These are phyloP conservation scores for Microhierax caerulescens DNA, from an alignment of 2,797 vertebrate species.

Conservation along the genomic window DNA sequence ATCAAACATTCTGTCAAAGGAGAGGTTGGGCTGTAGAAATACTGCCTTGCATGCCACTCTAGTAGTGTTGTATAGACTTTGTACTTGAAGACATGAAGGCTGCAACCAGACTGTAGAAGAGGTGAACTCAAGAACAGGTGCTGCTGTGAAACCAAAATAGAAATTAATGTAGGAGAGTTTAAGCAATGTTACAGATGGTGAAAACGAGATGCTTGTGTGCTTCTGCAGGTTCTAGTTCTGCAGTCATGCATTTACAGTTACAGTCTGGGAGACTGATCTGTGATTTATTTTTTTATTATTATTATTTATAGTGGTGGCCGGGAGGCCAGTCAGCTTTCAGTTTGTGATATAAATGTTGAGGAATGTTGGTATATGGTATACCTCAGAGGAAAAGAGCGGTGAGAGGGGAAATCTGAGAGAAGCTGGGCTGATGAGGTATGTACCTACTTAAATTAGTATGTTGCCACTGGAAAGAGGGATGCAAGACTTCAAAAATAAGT, in stretches of 20 bases:
- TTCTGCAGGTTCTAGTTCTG: background rate
- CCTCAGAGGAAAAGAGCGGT: background rate
- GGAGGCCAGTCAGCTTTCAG: background rate
- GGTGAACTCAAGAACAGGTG: slow-evolving; percentile 23
- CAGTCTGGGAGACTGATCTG: background rate
- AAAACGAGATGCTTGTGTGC: background rate
- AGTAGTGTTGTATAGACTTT: background rate
- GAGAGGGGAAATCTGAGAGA: slow-evolving; percentile 8
- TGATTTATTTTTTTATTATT: background rate
- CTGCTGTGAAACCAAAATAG: slow-evolving; percentile 27
- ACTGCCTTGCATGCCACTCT: background rate
- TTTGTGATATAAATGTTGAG: background rate
- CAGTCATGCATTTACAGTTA: background rate
- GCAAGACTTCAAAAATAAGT: slow-evolving; percentile 1
- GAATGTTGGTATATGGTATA: background rate
- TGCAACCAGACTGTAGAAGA: background rate
- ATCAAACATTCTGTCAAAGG: background rate
- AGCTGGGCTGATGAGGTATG: background rate
- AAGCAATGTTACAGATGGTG: background rate
- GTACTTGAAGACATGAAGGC: background rate
- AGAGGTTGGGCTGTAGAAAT: background rate
- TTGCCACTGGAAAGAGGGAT: background rate
- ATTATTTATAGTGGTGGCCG: background rate
- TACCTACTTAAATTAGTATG: background rate
- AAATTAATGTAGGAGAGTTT: background rate